Conservation (phyloP, 2,888 invertebrate species). For the Neoitamus cyanurus region DNA sequence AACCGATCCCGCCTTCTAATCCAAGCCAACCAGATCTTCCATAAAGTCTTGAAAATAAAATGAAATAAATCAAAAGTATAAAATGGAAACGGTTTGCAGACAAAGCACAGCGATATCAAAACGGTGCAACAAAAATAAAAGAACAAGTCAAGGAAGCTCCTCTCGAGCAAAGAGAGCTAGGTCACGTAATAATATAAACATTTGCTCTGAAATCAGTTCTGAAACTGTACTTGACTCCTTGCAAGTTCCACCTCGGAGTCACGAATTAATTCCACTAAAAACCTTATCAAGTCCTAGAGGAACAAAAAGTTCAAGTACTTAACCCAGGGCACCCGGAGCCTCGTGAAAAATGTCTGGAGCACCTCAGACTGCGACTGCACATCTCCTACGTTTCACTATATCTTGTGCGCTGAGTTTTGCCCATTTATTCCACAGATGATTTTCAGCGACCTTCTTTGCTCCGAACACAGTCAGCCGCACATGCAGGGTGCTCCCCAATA, state of each 20-base stretch:
- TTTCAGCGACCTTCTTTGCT: conserved; percentile 11
- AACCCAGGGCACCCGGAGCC: not conserved
- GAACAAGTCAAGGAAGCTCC: not conserved
- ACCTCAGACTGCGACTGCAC: not conserved
- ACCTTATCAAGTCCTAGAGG: not conserved
- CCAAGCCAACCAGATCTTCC: too few species aligned
- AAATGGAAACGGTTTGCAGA: too few species aligned
- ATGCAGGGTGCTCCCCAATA: not conserved
- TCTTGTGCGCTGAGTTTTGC: not conserved
- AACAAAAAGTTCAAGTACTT: not conserved
- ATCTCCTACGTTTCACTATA: not conserved
- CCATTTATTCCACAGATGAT: conserved; percentile 5
- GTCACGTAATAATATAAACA: conserved; percentile 5
- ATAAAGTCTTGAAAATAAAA: too few species aligned
- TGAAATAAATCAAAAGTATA: not conserved
- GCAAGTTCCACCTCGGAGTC: not conserved
- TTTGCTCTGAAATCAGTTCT: not conserved
- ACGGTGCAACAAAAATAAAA: too few species aligned
- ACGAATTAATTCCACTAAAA: not conserved
- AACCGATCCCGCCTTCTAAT: too few species aligned
- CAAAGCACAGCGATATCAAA: too few species aligned
- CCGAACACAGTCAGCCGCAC: not conserved
- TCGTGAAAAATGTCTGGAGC: not conserved
- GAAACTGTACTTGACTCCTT: not conserved
- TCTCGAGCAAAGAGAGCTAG: not conserved